phyloP scores from a whole-genome alignment of 2,113 vertebrate species.

The Eolophus roseicapilla region DNA sequence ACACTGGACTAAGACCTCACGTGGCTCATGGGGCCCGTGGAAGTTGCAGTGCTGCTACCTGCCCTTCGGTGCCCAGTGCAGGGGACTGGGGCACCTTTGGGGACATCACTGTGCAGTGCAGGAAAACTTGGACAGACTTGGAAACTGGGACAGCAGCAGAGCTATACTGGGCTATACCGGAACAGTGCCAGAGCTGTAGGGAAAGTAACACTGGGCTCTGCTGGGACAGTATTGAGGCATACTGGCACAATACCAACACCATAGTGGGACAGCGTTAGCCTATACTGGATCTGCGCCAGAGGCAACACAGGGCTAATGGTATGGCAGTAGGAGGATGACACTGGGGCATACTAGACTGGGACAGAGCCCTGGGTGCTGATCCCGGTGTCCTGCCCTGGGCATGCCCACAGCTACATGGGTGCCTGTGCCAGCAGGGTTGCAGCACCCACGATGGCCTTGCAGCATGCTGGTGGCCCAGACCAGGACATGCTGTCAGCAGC shows the following conservation, averaged over 20 bases:
- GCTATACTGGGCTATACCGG: not conserved
- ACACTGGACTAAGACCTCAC: not conserved
- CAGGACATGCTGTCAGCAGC: not conserved
- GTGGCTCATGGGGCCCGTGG: fast-evolving
- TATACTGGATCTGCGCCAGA: not conserved
- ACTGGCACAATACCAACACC: fast-evolving
- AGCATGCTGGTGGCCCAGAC: not conserved
- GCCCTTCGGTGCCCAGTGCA: fast-evolving
- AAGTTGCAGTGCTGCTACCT: not conserved
- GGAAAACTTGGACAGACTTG: not conserved
- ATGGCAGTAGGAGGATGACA: not conserved
- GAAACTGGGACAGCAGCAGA: not conserved
- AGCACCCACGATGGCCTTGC: not conserved
- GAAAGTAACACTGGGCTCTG: not conserved
- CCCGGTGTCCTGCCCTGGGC: not conserved
- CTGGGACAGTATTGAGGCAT: not conserved
- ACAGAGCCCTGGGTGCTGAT: not conserved
- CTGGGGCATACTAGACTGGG: not conserved
- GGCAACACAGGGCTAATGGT: not conserved
- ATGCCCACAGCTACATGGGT: fast-evolving
- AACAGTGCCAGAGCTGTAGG: not conserved
- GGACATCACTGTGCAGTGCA: not conserved
- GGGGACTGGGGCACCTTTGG: not conserved
- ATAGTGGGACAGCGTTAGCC: not conserved
- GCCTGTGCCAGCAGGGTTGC: not conserved